Base-by-base conservation (phyloP, 2,113 vertebrate species). In the Muntiacus reevesi region DNA sequence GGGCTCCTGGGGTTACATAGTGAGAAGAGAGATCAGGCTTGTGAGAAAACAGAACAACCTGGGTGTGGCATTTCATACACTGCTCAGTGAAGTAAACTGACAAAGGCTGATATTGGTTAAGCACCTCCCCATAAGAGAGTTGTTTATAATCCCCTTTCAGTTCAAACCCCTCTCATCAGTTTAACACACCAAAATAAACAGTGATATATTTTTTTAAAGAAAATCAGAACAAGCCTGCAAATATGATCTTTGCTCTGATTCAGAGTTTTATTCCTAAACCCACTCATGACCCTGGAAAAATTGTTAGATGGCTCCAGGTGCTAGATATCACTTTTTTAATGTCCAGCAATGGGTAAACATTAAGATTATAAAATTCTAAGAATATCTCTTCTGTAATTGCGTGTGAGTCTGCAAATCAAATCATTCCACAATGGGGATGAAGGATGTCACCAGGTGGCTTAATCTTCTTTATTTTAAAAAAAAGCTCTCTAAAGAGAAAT, bases 321-420 rank as follows among this genome's bases (percentile, higher is more conserved):
- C 45, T 94, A 19, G 12, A 43, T 94, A 88, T 43, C 59, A 85
- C 60, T 87, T 89, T 16, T 90, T 62, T 60, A 52, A 60, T 55
- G 30, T 87, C 83, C 81, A 96, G 33, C 78, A 95, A 7, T 93
- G 23, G 45, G 30, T 97, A 86, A 91, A 93, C 71, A 62, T 93
- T 93, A 93, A 60, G 47, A 79, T 96, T 87, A 78, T 40, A 91
- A 62, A 96, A 60, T 89, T 89, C 13, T 94, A 87, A 94, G 87
- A 96, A 55, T 83, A 59, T 97, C 86, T 91, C 33, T 78, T 36
- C 30, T 25, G 13, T 89, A 62, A 92, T 64, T 52, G 93, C 40
- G 25, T 79, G 45, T 84, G 59, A 91, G 40, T 87, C 64, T 96
- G 62, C 54, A 96, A 71, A 87, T 93, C 60, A 86, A 60, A 96